These are phyloP conservation scores for Protonibea diacanthus DNA, from an alignment of 2,797 vertebrate species.

Conservation along the genomic window DNA sequence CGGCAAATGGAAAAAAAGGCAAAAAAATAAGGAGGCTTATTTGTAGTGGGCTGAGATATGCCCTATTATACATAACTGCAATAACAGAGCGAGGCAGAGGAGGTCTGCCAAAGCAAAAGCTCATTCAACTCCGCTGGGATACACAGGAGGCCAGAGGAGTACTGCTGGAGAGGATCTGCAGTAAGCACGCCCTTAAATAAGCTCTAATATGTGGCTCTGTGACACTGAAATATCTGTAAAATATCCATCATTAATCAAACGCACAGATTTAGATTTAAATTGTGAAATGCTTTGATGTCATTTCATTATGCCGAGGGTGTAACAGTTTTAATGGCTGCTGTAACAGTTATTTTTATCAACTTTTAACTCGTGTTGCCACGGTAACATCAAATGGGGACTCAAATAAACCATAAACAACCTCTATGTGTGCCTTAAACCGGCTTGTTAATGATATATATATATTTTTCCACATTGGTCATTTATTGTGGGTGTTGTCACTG, in stretches of 20 bases:
- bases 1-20: slow-evolving; percentile 49
- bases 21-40: slow-evolving; percentile 51
- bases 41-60: slow-evolving; percentile 38
- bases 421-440: not conserved
- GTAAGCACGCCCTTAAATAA: not conserved
- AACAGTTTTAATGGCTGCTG: not conserved
- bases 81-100: slow-evolving; percentile 7
- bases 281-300: not conserved
- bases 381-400: not conserved
- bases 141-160: not conserved
- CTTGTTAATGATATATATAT: not conserved
- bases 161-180: not conserved
- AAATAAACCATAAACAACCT: not conserved
- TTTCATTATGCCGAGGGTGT: not conserved
- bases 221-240: not conserved
- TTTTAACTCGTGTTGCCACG: no score
- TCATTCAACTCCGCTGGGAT: slow-evolving; percentile 8
- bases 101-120: slow-evolving; percentile 30
- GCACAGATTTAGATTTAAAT: no score
- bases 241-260: no score
- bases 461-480: not conserved
- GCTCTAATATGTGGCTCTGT: not conserved
- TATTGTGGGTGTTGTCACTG: no score
- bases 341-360: not conserved
- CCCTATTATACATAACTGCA: slow-evolving; percentile 50